phyloP scores from a whole-genome alignment of 1,140 invertebrate genomes.

The Caenorhabditis inopinata region DNA sequence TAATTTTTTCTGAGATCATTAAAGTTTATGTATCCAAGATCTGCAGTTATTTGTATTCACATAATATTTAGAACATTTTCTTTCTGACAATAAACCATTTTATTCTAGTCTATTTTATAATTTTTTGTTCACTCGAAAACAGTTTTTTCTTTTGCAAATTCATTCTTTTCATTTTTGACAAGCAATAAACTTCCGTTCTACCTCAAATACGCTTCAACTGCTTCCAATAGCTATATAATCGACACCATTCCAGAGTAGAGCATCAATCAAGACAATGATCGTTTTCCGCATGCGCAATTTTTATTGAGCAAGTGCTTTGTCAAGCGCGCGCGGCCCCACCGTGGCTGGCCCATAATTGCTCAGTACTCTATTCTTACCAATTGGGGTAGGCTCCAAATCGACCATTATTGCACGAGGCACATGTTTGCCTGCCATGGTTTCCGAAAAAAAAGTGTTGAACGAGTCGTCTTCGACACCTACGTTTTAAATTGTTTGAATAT shows the following conservation, averaged over 20 bases:
- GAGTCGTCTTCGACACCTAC: constrained; percentile 74
- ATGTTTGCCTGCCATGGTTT: constrained; percentile 83
- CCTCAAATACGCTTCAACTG: background rate
- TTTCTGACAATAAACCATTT: too few species aligned
- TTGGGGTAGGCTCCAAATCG: constrained; percentile 83
- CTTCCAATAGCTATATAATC: constrained; percentile 21
- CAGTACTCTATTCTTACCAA: constrained; percentile 71
- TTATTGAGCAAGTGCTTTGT: background rate
- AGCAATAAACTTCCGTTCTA: background rate
- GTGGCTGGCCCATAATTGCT: background rate
- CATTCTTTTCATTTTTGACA: background rate
- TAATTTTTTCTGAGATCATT: too few species aligned
- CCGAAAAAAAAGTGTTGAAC: constrained; percentile 86
- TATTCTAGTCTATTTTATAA: too few species aligned
- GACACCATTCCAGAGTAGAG: constrained; percentile 17
- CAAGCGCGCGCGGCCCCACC: background rate
- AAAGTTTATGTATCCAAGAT: too few species aligned
- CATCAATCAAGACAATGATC: constrained; percentile 32
- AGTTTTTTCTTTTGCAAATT: too few species aligned
- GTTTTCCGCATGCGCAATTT: constrained; percentile 29
- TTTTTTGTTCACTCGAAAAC: too few species aligned
- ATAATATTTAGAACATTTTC: too few species aligned
- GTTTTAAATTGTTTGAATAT: background rate
- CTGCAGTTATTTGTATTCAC: too few species aligned
- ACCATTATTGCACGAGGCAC: constrained; percentile 81